Evolutionary conservation across 1,140 invertebrate genomes (phyloP), one percentile per base, ranked within the genome.

Genomic region (Trypoxylus dichotomus): DNA sequence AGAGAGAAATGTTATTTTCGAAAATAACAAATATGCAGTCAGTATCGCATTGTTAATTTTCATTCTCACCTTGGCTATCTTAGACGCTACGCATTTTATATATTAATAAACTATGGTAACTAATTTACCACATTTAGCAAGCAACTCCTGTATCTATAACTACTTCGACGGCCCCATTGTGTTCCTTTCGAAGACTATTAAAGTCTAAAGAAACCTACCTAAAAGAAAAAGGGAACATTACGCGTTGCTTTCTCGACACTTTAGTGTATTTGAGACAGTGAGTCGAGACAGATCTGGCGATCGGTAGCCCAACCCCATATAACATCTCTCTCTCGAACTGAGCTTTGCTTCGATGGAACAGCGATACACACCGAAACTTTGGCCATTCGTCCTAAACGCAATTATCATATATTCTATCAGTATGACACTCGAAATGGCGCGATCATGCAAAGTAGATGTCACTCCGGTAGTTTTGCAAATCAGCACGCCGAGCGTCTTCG

Each of bases 401-500:
- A 83, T 83, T 83, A 83, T 83, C 82, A 83, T 83, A 83, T 83
- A 83, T 83, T 78, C 78, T 77, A 75, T 76, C 78, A 77, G 80
- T 80, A 83, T 81, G 82, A 83, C 82, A 83, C 76, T 79, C 73
- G 77, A 78, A 83, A 83, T 77, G 79, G 79, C 78, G 58, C 77
- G 79, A 80, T 81, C 82, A 83, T 83, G 82, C 82, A 83, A 83
- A 83, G 78, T 79, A 82, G 79, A 79, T 79, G 79, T 80, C 79
- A 78, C 78, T 76, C 74, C 71, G 60, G 74, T 77, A 77, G 79
- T 77, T 80, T 81, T 76, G 78, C 79, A 80, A 81, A 80, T 81
- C 80, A 81, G 78, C 79, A 76, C 72, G 47, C 73, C 76, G 72
- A 37, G 41, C 41, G 72, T 74, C 41, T 42, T 41, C 72, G 72